Evolutionary conservation across 2,888 invertebrate genomes (phyloP), one percentile per base, ranked within the genome.

Genomic region (Parnassius orleans): DNA sequence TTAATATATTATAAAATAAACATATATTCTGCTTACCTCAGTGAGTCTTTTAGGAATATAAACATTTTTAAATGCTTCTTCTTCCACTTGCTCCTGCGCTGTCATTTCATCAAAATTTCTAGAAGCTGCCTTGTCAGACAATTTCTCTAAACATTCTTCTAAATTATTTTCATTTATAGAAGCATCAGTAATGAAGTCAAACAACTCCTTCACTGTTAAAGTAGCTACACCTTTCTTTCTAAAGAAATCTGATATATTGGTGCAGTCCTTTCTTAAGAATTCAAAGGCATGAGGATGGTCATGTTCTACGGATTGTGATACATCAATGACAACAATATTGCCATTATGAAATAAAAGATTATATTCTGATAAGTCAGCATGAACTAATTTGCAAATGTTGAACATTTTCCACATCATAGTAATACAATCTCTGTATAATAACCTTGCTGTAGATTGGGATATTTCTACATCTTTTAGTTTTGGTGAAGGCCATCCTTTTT

Each of bases 241-340:
- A 83, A 99, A 99, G 90, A 96, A 99, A 65, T 98, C 97, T 69
- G 94, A 93, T 62, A 99, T 95, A 83, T 99, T 99, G 24, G 95
- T 96, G 79, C 98, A 98, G 89, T 99, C 99, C 80, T 97, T 98
- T 64, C 98, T 93, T 54, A 99, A 92, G 83, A 99, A 99, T 67
- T 98, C 97, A 69, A 98, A 93, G 0, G 99, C 97, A 84, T 97
- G 95, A 0, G 98, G 98, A 93, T 99, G 99, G 83, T 99, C 98
- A 82, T 98, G 98, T 85, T 99, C 99, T 0, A 99, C 99, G 0
- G 99, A 96, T 81, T 99, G 99, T 0, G 99, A 99, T 0, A 99
- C 99, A 88, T 99, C 99, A 75, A 99, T 99, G 19, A 99, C 94
- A 65, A 96, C 95, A n/a, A 97, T 86, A 75, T 96, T 94, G 0